Percentiles rank a stretch among this genome's conserved stretches.
These are phyloP conservation scores for Aplysina aerophoba DNA, from an alignment of 37 sponge, comb jelly and placozoan species.

Conservation along the genomic window DNA sequence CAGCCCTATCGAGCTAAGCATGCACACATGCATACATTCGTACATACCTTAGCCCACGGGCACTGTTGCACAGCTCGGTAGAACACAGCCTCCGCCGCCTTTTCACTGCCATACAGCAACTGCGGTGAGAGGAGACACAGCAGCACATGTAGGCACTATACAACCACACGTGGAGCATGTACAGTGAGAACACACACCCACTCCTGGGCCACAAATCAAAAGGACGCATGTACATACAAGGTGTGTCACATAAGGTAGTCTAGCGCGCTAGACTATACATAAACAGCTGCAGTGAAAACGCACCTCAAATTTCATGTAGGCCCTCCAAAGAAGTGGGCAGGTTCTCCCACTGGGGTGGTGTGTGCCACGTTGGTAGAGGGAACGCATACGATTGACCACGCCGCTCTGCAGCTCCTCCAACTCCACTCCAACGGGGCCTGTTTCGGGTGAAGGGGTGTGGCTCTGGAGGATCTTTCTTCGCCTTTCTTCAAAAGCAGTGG, in stretches of 20 bases:
- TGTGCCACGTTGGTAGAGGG: constrained; percentile 58
- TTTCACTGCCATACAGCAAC: constrained; percentile 39
- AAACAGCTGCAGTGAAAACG: constrained; percentile 14
- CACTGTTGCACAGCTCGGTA: constrained; percentile 85
- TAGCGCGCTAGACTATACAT: not conserved
- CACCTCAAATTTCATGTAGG: constrained; percentile 77
- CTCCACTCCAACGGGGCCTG: not conserved
- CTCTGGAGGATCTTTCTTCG: constrained; percentile 20
- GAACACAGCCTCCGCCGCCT: constrained; percentile 61
- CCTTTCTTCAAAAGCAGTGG: constrained; percentile 51
- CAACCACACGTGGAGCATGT: not conserved
- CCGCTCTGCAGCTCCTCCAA: constrained; percentile 44
- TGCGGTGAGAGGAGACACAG: not conserved
- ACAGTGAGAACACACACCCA: not conserved
- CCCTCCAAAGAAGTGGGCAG: constrained; percentile 83
- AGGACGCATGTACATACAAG: not conserved
- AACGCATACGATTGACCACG: constrained; percentile 57
- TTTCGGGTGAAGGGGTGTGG: not conserved
- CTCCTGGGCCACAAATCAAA: not conserved
- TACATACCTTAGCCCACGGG: constrained; percentile 83
- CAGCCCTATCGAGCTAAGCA: no score
- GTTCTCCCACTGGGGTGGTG: constrained; percentile 29
- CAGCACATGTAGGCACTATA: not conserved
- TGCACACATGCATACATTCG: no score
- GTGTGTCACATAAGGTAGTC: not conserved